Evolutionary conservation across 2,113 vertebrate species (phyloP).

Genomic region (Catagonus wagneri): DNA sequence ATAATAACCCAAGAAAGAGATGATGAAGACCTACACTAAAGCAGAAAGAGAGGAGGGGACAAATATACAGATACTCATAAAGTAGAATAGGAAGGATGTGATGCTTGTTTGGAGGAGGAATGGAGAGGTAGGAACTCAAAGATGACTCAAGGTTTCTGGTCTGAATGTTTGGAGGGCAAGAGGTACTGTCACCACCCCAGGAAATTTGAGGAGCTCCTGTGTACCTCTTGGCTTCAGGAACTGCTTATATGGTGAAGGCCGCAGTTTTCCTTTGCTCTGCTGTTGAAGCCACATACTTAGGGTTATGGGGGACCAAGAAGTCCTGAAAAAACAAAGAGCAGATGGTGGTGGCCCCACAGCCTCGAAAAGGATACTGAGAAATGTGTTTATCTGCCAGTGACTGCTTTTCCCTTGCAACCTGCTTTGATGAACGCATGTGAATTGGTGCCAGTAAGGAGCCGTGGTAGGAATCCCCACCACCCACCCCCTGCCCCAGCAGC

Average conservation of each 20-base stretch:
- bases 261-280: slow-evolving; percentile 36
- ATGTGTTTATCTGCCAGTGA: neutral
- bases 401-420: slow-evolving; percentile 22
- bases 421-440: slow-evolving; percentile 38
- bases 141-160: neutral
- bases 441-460: slow-evolving; percentile 25
- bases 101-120: neutral
- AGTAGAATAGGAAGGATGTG: neutral
- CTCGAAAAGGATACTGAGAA: slow-evolving; percentile 20
- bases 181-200: neutral
- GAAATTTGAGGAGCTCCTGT: neutral
- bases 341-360: neutral
- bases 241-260: neutral
- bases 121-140: neutral
- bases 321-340: slow-evolving; percentile 40
- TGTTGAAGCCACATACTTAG: neutral
- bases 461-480: neutral
- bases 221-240: neutral
- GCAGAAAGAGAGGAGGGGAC: neutral
- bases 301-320: neutral
- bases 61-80: neutral
- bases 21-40: neutral
- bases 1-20: slow-evolving; percentile 7
- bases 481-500: neutral
- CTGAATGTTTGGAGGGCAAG: neutral